Conservation (phyloP, 2,113 vertebrate species). For the Phoxinus phoxinus region DNA sequence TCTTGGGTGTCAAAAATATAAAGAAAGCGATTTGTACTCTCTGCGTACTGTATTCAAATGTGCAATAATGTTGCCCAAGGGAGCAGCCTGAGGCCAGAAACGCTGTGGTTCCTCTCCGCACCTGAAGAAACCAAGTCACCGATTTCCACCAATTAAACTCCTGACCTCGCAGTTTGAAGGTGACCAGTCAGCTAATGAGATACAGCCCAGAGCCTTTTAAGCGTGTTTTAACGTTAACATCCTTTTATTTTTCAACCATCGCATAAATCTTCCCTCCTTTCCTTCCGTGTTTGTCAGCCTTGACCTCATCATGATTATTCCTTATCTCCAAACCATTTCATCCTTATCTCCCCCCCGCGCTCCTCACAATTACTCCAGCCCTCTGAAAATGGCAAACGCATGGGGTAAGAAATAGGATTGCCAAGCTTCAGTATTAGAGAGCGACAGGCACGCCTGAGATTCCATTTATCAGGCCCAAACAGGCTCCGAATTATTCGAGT, state of each 20-base stretch:
- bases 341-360: conserved; percentile 3
- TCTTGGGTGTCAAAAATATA: not conserved
- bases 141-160: conserved; percentile 36
- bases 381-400: conserved; percentile 21
- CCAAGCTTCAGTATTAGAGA: conserved; percentile 35
- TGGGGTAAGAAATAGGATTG: conserved; percentile 55
- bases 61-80: conserved; percentile 22
- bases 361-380: not conserved
- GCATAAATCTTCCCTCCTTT: conserved; percentile 1
- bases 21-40: not conserved
- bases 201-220: conserved; percentile 9
- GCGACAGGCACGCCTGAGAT: conserved; percentile 46
- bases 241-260: not conserved
- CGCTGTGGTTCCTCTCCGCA: conserved; percentile 13
- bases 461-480: conserved; percentile 64
- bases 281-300: conserved; percentile 11
- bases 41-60: conserved; percentile 8
- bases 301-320: conserved; percentile 41
- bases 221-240: not conserved
- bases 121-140: conserved; percentile 14
- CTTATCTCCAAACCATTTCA: conserved; percentile 42
- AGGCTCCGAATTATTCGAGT: conserved; percentile 64
- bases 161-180: not conserved
- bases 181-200: conserved; percentile 16
- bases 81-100: not conserved